Conservation (phyloP, 2,113 vertebrate genomes). For the Etheostoma cragini region DNA sequence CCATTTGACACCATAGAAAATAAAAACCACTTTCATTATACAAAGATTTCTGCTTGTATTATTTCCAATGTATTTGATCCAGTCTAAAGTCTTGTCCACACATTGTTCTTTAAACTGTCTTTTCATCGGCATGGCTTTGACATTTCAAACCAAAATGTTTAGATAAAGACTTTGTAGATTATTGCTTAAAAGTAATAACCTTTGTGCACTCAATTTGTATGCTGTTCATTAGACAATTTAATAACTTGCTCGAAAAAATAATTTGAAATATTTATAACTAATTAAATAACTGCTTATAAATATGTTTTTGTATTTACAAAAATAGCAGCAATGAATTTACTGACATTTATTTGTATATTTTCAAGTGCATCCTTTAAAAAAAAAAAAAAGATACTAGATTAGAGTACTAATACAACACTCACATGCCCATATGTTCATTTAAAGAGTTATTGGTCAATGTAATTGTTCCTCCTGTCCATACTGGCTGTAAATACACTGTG, state of each 20-base stretch:
- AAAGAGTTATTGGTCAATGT: neutral
- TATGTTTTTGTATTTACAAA: neutral
- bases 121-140: too few relatives aligned
- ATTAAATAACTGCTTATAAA: neutral
- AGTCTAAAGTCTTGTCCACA: neutral
- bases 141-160: neutral
- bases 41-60: neutral
- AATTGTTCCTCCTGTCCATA: neutral
- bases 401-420: neutral
- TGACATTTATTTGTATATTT: neutral
- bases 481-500: neutral
- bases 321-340: neutral
- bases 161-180: neutral
- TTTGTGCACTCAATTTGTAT: neutral
- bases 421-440: neutral
- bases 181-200: neutral
- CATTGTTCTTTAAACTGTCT: neutral
- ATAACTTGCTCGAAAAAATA: neutral
- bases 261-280: neutral
- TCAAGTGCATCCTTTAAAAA: too few relatives aligned
- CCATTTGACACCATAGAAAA: conserved; percentile 41
- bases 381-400: too few relatives aligned
- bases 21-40: neutral
- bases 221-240: neutral
- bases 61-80: neutral